phyloP scores from a whole-genome alignment of 2,113 vertebrate genomes.

The Microtus richardsoni region DNA sequence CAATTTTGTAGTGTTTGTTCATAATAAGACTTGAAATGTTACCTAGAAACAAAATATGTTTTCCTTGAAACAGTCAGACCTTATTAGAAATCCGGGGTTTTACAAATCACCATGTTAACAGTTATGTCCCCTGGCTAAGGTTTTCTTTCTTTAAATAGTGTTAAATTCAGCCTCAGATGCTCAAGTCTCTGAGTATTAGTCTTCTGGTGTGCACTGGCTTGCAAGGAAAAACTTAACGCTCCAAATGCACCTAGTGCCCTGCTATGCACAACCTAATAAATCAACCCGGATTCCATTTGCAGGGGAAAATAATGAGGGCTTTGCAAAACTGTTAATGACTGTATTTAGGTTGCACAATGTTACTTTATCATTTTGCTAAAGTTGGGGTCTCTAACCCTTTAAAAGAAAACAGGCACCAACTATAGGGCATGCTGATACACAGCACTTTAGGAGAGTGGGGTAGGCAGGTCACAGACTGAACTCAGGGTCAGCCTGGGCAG shows the following conservation, averaged over 20 bases:
- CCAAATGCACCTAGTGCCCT: slow-evolving; percentile 69
- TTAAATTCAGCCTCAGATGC: slow-evolving; percentile 88
- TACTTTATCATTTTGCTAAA: slow-evolving; percentile 48
- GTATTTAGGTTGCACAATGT: neutral
- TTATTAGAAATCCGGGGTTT: slow-evolving; percentile 88
- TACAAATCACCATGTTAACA: slow-evolving; percentile 88
- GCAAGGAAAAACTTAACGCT: slow-evolving; percentile 83
- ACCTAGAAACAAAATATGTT: slow-evolving; percentile 88
- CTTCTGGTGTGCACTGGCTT: slow-evolving; percentile 82
- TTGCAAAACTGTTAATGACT: slow-evolving; percentile 37
- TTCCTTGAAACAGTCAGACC: slow-evolving; percentile 88
- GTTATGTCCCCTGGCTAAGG: slow-evolving; percentile 87
- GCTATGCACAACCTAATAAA: slow-evolving; percentile 52
- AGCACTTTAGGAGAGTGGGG: neutral
- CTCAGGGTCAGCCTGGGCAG: neutral
- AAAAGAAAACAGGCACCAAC: neutral
- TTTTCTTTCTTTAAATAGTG: slow-evolving; percentile 88
- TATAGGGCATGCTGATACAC: neutral
- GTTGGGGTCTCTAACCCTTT: slow-evolving; percentile 14
- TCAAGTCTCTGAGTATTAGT: slow-evolving; percentile 82
- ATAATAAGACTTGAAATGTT: slow-evolving; percentile 89
- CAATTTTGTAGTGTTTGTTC: slow-evolving; percentile 86
- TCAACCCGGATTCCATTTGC: neutral
- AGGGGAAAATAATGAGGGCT: slow-evolving; percentile 11
- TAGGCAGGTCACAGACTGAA: neutral